A percentile compares a stretch with the other conserved stretches of the same genome.
Evolutionary conservation across 2,888 invertebrate species (phyloP).

Genomic region (Deroplatys truncata): DNA sequence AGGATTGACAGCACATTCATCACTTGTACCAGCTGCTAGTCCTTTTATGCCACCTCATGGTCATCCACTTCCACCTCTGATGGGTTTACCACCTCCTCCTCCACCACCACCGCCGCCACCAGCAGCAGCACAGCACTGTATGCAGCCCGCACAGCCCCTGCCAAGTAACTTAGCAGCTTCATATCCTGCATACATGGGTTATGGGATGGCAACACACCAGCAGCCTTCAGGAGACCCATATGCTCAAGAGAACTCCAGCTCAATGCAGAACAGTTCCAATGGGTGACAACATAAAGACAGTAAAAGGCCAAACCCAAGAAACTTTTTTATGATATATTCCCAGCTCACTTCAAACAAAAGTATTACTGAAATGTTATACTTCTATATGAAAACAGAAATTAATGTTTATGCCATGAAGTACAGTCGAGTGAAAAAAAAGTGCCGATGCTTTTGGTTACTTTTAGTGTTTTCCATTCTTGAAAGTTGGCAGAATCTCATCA

Average conservation of each 20-base stretch:
- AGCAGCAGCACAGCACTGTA: background rate
- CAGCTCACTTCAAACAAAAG: background rate
- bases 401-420: background rate
- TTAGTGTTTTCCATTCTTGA: no score
- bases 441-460: no score
- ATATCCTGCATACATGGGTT: background rate
- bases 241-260: background rate
- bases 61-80: constrained; percentile 19
- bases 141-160: background rate
- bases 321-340: background rate
- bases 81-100: constrained; percentile 17
- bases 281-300: background rate
- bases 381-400: background rate
- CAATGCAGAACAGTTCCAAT: background rate
- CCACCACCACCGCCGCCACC: background rate
- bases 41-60: background rate
- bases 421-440: no score
- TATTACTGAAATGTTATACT: background rate
- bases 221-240: background rate
- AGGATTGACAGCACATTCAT: constrained; percentile 26
- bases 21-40: background rate
- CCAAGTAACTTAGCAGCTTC: constrained; percentile 15
- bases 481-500: no score
- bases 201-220: background rate
- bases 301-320: background rate